These are phyloP conservation scores for Andricus grossulariae DNA, from an alignment of 1,140 invertebrate species.

Conservation along the genomic window DNA sequence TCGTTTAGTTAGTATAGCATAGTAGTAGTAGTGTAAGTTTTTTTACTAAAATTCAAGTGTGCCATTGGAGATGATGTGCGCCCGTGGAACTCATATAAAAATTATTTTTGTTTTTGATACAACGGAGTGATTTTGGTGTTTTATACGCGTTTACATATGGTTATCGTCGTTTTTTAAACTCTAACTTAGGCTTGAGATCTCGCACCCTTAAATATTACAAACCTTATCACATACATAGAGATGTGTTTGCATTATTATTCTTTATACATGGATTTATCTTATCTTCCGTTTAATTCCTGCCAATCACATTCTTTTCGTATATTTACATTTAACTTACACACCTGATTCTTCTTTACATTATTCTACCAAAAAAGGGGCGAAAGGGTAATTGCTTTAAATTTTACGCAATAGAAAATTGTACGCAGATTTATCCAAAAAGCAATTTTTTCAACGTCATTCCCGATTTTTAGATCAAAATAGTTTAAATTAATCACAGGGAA, in stretches of 20 bases:
- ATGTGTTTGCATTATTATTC: constrained; percentile 58
- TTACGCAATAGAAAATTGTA: no score
- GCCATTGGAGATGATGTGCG: constrained; percentile 73
- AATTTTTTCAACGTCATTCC: no score
- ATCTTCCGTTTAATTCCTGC: constrained; percentile 61
- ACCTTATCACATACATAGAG: constrained; percentile 71
- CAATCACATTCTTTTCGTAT: constrained; percentile 62
- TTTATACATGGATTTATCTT: constrained; percentile 68
- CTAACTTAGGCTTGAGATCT: constrained; percentile 74
- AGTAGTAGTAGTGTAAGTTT: constrained; percentile 66
- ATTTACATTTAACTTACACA: constrained; percentile 68
- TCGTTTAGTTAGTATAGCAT: constrained; percentile 58
- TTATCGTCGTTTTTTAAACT: constrained; percentile 52
- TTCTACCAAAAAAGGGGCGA: constrained; percentile 1
- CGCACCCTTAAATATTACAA: constrained; percentile 69
- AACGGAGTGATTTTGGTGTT: constrained; percentile 73
- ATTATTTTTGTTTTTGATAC: constrained; percentile 68
- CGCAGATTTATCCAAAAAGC: no score
- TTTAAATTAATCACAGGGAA: not conserved
- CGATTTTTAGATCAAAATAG: no score
- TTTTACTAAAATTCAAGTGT: constrained; percentile 61
- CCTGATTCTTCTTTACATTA: constrained; percentile 7
- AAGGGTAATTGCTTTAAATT: constrained; percentile 7
- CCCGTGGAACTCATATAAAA: constrained; percentile 73
- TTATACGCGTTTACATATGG: constrained; percentile 64